A percentile compares a stretch with the other conserved stretches of the same genome.
These are phyloP conservation scores for Sebastes dallii DNA, from an alignment of 2,797 vertebrate genomes.

Conservation along the genomic window DNA sequence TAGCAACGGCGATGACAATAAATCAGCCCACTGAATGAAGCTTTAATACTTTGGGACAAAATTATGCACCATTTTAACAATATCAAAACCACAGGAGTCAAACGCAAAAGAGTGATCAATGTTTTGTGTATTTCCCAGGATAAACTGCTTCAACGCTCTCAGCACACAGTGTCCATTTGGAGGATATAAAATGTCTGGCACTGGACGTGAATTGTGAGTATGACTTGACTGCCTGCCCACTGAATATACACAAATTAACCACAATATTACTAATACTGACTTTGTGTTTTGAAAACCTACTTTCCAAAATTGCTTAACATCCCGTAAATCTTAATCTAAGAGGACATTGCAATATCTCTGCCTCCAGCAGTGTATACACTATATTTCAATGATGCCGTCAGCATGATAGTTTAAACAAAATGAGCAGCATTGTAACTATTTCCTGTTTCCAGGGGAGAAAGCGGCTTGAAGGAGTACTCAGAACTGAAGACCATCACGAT, in stretches of 20 bases:
- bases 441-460: slow-evolving; percentile 88
- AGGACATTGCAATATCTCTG: slow-evolving; percentile 38
- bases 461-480: slow-evolving; percentile 94
- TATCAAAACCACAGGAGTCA: slow-evolving; percentile 34
- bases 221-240: slow-evolving; percentile 43
- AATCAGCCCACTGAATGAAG: slow-evolving; percentile 7
- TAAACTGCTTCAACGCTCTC: slow-evolving; percentile 99
- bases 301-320: slow-evolving; percentile 52
- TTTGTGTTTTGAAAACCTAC: slow-evolving; percentile 52
- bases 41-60: slow-evolving; percentile 27
- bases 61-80: slow-evolving; percentile 30
- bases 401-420: slow-evolving; percentile 4
- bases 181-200: slow-evolving; percentile 99
- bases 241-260: slow-evolving; percentile 49
- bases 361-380: slow-evolving; percentile 7
- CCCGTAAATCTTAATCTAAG: slow-evolving; percentile 40
- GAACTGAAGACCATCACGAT: slow-evolving; percentile 99
- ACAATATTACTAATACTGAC: slow-evolving; percentile 53
- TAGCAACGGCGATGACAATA: slow-evolving; percentile 6
- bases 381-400: slow-evolving; percentile 17
- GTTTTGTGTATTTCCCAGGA: slow-evolving; percentile 86
- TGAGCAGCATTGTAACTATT: slow-evolving; percentile 13
- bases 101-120: slow-evolving; percentile 56
- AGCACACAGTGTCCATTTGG: slow-evolving; percentile 99
- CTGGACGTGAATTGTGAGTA: slow-evolving; percentile 99